Evolutionary conservation across 2,113 vertebrate species (phyloP).

Genomic region (Mixornis gularis): DNA sequence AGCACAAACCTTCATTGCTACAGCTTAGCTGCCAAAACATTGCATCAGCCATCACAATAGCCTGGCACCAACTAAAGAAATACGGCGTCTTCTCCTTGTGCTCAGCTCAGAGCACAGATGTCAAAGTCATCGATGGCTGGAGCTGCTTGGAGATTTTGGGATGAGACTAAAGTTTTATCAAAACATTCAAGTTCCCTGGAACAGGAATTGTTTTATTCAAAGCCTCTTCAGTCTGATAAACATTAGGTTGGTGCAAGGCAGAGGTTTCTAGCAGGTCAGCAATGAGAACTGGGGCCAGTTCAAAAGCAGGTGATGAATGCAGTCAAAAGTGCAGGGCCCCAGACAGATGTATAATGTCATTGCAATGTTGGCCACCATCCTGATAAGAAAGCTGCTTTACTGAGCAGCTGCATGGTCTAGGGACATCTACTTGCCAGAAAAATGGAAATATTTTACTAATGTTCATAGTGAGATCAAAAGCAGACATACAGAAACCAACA

Average conservation of each 20-base stretch:
- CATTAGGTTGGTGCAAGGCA: not conserved
- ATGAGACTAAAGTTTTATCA: not conserved
- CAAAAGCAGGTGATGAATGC: conserved; percentile 33
- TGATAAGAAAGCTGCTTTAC: conserved; percentile 31
- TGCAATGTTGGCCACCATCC: conserved; percentile 27
- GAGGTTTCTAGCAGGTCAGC: conserved; percentile 9
- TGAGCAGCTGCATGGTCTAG: conserved; percentile 33
- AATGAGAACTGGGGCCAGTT: not conserved
- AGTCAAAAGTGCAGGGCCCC: not conserved
- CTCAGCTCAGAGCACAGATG: conserved; percentile 1
- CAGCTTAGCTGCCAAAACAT: not conserved
- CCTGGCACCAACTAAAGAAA: not conserved
- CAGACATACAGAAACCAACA: not conserved
- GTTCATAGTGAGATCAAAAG: conserved; percentile 43
- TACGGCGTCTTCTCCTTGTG: not conserved
- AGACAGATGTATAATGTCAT: conserved; percentile 38
- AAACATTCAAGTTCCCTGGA: not conserved
- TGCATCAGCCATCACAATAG: conserved; percentile 9
- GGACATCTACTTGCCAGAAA: conserved; percentile 34
- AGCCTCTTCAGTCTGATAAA: conserved; percentile 5
- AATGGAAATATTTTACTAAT: conserved; percentile 42
- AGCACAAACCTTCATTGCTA: not conserved
- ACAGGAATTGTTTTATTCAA: not conserved
- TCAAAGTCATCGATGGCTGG: not conserved
- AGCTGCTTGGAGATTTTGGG: not conserved